Evolutionary conservation across 92 coral and sea anemone genomes (phyloP).

Genomic region (Phenganax stokvisi): DNA sequence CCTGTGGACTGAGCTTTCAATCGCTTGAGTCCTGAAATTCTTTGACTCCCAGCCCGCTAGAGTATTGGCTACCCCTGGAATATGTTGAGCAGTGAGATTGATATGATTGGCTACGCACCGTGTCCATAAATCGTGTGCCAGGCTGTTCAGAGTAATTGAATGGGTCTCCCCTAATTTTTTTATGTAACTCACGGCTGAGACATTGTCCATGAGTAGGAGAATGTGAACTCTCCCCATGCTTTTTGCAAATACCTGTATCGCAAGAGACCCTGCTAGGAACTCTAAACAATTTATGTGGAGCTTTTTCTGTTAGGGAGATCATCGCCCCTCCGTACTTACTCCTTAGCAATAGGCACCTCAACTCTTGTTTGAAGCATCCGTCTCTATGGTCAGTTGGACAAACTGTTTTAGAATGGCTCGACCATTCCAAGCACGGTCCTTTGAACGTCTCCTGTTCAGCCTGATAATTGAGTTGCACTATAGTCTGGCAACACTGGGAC

Average conservation of each 20-base stretch:
- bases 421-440: conserved; percentile 53
- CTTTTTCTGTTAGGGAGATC: conserved; percentile 47
- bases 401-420: conserved; percentile 42
- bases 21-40: conserved; percentile 26
- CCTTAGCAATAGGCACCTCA: conserved; percentile 54
- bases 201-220: conserved; percentile 36
- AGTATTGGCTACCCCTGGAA: conserved; percentile 9
- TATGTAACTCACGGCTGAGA: conserved; percentile 22
- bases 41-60: conserved; percentile 28
- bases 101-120: conserved; percentile 11
- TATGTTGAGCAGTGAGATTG: conserved; percentile 16
- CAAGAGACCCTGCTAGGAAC: conserved; percentile 45
- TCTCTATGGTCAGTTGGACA: conserved; percentile 48
- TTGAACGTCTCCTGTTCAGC: conserved; percentile 47
- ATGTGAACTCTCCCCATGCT: conserved; percentile 24
- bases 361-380: conserved; percentile 49
- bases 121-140: conserved; percentile 28
- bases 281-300: conserved; percentile 52
- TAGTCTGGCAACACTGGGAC: conserved; percentile 41
- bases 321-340: conserved; percentile 45
- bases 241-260: conserved; percentile 23
- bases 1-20: conserved; percentile 12
- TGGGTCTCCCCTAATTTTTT: conserved; percentile 34
- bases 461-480: conserved; percentile 31
- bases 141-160: conserved; percentile 11